Evolutionary conservation across 92 coral and sea anemone species (phyloP).

Genomic region (Porites cylindrica): DNA sequence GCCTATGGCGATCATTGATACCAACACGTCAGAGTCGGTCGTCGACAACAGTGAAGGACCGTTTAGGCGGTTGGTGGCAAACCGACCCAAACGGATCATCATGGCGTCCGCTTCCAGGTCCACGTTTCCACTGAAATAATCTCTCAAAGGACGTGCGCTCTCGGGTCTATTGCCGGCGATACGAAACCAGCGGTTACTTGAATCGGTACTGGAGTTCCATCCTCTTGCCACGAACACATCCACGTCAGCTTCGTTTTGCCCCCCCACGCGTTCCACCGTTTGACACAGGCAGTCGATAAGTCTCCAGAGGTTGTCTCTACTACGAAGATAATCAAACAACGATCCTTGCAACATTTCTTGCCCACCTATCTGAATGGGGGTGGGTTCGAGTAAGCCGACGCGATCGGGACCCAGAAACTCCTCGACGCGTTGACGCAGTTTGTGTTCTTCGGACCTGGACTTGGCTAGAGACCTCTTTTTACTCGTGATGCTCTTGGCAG

Average conservation of each 20-base stretch:
- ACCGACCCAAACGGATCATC: neutral
- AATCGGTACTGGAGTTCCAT: neutral
- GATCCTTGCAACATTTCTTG: neutral
- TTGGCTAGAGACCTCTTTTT: neutral
- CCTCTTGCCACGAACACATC: conserved; percentile 11
- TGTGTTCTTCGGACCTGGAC: neutral
- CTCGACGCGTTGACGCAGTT: neutral
- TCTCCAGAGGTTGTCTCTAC: neutral
- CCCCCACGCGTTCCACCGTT: neutral
- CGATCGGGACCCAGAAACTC: neutral
- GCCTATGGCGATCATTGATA: neutral
- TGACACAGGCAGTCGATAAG: neutral
- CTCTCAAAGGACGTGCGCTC: neutral
- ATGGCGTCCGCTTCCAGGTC: conserved; percentile 16
- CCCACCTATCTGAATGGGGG: neutral
- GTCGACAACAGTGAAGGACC: conserved; percentile 2
- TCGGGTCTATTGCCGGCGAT: neutral
- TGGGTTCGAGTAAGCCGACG: neutral
- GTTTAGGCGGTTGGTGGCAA: neutral
- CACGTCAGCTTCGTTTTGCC: neutral
- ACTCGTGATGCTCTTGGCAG: conserved; percentile 5
- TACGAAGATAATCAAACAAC: neutral
- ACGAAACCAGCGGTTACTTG: neutral
- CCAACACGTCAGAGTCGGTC: neutral
- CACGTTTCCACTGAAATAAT: neutral